Evolutionary conservation across 2,888 invertebrate species (phyloP), one percentile per base, ranked within the genome.

Genomic region (Oligia strigilis): DNA sequence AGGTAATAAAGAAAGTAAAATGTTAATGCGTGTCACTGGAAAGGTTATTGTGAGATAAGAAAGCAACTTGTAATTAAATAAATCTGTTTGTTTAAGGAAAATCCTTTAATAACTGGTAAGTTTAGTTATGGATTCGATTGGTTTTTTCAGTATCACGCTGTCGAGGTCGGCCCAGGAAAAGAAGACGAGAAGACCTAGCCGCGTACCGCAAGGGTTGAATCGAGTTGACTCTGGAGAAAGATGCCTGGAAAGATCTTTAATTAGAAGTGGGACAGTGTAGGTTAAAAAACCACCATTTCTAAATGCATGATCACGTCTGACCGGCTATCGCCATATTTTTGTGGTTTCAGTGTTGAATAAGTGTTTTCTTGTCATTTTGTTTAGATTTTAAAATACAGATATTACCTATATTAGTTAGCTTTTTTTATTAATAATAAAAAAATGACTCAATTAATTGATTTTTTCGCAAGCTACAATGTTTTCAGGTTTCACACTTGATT

Each of bases 21-120:
- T 93, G 91, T 92, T 92, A 92, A 92, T 93, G 91, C 81, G 82
- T 89, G 90, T 84, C 87, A 72, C 72, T 74, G 87, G 88, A 93
- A 94, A 94, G 92, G 93, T 92, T 91, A 89, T 82, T 81, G 87
- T 77, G 78, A 86, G 92, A 92, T 93, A 94, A 93, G 90, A 90
- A 89, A 89, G 89, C 88, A 90, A 90, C 87, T 90, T 88, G 88
- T 87, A 89, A 89, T 91, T 87, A 84, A 89, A 88, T 88, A 78
- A 79, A 74, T 78, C 65, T 78, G 73, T 84, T 85, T 83, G 64
- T 65, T 77, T 86, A 84, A 83, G 77, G 79, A 75, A 80, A 83
- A 80, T 55, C 40, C 0, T 23, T 77, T 67, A 67, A 81, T 49
- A 78, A 49, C 52, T 67, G 60, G 60, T 49, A 40, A 76, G 64